phyloP scores from a whole-genome alignment of 2,113 vertebrate genomes.

The Spheniscus mendiculus region DNA sequence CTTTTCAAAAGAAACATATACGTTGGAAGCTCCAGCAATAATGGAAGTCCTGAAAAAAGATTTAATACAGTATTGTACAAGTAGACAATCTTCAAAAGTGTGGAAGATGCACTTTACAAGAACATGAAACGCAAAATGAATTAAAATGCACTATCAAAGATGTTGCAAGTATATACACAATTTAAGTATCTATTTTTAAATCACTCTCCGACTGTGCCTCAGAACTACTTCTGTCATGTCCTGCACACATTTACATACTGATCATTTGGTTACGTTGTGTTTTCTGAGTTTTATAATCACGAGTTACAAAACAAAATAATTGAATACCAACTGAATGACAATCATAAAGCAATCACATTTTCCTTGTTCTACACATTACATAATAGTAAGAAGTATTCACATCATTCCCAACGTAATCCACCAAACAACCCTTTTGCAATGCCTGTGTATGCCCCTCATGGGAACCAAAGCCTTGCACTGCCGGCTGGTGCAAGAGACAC shows the following conservation, averaged over 20 bases:
- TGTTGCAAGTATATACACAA: constrained; percentile 44
- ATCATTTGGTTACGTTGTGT: background rate
- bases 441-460: background rate
- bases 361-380: background rate
- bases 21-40: constrained; percentile 69
- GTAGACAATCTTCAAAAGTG: background rate
- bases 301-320: background rate
- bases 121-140: constrained; percentile 31
- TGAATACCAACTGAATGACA: background rate
- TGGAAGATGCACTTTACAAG: constrained; percentile 37
- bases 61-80: constrained; percentile 48
- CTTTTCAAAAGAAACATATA: constrained; percentile 50
- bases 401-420: background rate
- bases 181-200: background rate
- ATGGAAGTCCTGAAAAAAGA: constrained; percentile 48
- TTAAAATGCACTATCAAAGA: constrained; percentile 29
- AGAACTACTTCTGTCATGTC: background rate
- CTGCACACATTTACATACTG: background rate
- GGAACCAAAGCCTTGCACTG: background rate
- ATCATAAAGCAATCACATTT: background rate
- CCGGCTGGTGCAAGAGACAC: background rate
- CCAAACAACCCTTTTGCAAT: background rate
- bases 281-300: background rate
- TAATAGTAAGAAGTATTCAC: background rate
- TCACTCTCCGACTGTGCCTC: background rate